Percentiles rank a stretch among this genome's conserved stretches.
phyloP scores from a whole-genome alignment of 2,888 invertebrate genomes.

The Allygus modestus region DNA sequence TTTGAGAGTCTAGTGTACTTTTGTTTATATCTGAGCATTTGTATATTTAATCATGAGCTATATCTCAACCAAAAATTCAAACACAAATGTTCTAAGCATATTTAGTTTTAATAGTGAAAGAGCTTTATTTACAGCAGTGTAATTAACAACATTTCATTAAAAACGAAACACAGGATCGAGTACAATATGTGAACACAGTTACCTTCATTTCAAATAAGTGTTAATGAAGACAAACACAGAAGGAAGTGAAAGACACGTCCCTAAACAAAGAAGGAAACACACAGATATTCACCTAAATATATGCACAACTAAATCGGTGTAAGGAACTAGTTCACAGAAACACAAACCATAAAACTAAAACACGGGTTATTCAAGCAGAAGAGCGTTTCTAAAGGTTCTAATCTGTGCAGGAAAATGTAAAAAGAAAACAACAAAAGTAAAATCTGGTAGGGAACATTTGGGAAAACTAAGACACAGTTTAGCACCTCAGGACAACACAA shows the following conservation, averaged over 20 bases:
- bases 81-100: too few species aligned
- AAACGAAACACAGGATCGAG: neutral
- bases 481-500: neutral
- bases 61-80: too few species aligned
- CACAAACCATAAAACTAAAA: neutral
- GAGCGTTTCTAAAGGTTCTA: slow-evolving; percentile 1
- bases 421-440: neutral
- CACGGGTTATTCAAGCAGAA: slow-evolving; percentile 2
- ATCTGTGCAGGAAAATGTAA: slow-evolving; percentile 15
- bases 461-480: neutral
- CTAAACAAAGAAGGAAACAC: slow-evolving; percentile 25
- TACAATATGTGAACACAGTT: neutral
- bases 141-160: neutral
- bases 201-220: neutral
- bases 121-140: slow-evolving; percentile 26
- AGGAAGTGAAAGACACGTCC: neutral
- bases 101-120: too few species aligned
- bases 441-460: neutral
- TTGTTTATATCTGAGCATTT: too few species aligned
- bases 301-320: neutral
- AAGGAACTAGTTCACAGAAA: slow-evolving; percentile 2
- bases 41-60: too few species aligned
- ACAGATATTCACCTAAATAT: neutral
- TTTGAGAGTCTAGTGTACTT: too few species aligned
- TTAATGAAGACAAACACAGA: neutral